Base-by-base conservation (phyloP, 2,888 invertebrate genomes). In the Hypsopygia costalis region DNA sequence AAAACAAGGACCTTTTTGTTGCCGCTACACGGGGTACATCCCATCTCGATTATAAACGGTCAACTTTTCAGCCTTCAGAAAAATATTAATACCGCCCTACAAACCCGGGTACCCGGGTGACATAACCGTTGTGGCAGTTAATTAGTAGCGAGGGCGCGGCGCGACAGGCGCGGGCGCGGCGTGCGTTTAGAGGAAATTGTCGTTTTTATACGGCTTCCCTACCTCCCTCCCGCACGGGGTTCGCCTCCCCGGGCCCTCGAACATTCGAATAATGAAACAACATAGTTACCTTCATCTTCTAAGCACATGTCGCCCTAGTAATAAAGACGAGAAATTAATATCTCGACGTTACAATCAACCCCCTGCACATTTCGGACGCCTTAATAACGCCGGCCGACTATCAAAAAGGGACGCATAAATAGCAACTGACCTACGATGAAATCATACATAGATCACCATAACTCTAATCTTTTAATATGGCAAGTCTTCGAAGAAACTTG, bases 151-250 rank as follows among this genome's bases (percentile, higher is more conserved):
- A 81, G 86, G 83, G 83, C 73, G 82, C 80, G 82, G 75, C 81
- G 75, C 68, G 72, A 76, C 73, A 77, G 83, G 85, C 85, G 81
- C 81, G 77, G 85, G 83, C 72, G 85, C 81, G 83, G 72, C 82
- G 61, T 55, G 59, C 72, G 80, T 80, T 82, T 78, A 77, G 85
- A 85, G 86, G 87, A 85, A 86, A 86, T 86, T 83, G 87, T 87
- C 82, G 85, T 87, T 87, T 86, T 87, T 87, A 87, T 86, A 88
- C 74, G 86, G 83, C 76, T 81, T 81, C 80, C 73, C 72, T 80
- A 75, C 59, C 58, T 51, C 56, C 57, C 51, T 51, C 53, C 46
- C 44, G 56, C 34, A 37, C 34, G 41, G 62, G 62, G 61, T 3
- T 25, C 7, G 25, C 25, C 25, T 8, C 25, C 64, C 66, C 53